Conservation (phyloP, 2,113 vertebrate genomes). For the Phocoena sinus region DNA sequence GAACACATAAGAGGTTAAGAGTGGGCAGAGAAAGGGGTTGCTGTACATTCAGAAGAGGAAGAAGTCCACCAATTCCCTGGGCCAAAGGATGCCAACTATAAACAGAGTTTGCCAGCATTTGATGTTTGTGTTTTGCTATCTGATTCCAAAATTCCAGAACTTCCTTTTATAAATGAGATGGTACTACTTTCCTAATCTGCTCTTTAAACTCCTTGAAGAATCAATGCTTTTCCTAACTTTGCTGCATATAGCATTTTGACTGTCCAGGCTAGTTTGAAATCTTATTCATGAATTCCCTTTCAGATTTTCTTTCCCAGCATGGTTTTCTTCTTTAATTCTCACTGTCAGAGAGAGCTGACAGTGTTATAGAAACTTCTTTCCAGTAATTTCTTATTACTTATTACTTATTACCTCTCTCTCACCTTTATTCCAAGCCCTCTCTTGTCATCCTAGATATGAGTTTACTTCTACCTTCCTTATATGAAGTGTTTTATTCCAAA, state of each 20-base stretch:
- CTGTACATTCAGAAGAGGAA: neutral
- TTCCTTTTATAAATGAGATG: neutral
- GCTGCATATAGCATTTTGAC: neutral
- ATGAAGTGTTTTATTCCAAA: neutral
- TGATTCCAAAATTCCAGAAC: neutral
- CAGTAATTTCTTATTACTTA: neutral
- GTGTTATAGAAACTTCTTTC: neutral
- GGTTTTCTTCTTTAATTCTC: neutral
- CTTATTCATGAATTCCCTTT: neutral
- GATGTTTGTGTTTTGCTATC: neutral
- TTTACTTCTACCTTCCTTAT: neutral
- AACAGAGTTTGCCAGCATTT: neutral
- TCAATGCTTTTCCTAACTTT: neutral
- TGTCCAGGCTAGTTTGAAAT: neutral
- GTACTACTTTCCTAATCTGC: neutral
- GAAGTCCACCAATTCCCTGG: neutral
- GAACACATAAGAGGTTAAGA: neutral
- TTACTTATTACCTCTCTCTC: neutral
- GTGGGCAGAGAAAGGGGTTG: neutral
- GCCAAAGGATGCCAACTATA: neutral
- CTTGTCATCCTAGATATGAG: neutral
- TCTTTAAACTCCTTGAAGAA: neutral
- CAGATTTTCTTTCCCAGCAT: neutral
- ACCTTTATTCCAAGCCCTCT: neutral
- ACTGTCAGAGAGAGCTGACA: neutral